Evolutionary conservation across 2,888 invertebrate species (phyloP), one percentile per base, ranked within the genome.

Genomic region (Blera fallax): DNA sequence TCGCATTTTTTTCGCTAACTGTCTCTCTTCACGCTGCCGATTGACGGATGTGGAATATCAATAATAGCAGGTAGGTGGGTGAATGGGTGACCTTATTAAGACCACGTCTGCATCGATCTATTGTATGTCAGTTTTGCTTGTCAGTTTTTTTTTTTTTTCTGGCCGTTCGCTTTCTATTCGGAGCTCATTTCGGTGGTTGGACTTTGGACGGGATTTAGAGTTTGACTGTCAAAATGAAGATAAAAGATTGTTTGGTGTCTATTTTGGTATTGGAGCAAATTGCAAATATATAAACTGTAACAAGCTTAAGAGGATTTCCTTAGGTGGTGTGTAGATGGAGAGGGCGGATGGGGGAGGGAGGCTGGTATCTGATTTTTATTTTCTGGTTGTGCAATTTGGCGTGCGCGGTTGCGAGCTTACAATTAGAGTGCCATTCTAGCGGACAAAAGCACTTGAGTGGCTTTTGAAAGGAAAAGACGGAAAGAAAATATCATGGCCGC

Each of bases 331-430:
- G 16, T 11, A 14, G 14, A 4, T n/a, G 24, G 3, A 27, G 6
- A 14, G 45, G 18, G 43, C 8, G n/a, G 27, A 14, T 10, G 34
- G 24, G 21, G 27, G 24, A 16, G 34, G 24, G 21, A 37, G 27
- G 16, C 27, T 3, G n/a, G 7, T 34, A 27, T 34, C 11, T 21
- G 18, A n/a, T 21, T 48, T 27, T 60, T 6, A 45, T 27, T 32
- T 21, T 4, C 6, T 29, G 65, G 29, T 76, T 76, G 76, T 76
- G 76, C 52, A 67, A 65, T 37, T 76, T 67, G 76, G 65, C 76
- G 76, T 58, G 37, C 76, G 56, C 76, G 76, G 76, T 65, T 65
- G 56, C 76, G 76, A 76, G 76, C 76, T 76, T 65, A 67, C 65
- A 67, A 76, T 76, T 76, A 76, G 65, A 76, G 65, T 65, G 32